These are phyloP conservation scores for Pipa parva DNA, from an alignment of 2,113 vertebrate genomes.

Conservation along the genomic window DNA sequence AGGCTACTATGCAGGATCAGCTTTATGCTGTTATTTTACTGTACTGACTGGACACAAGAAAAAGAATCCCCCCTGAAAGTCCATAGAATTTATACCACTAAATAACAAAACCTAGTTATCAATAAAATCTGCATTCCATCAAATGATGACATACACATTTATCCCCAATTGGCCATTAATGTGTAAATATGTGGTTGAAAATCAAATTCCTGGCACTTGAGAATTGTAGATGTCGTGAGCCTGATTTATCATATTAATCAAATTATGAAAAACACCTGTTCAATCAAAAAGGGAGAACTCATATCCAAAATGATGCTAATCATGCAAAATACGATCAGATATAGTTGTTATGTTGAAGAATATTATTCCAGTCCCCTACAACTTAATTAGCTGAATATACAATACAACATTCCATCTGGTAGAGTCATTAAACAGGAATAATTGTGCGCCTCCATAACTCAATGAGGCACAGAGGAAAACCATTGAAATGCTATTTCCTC, in stretches of 20 bases:
- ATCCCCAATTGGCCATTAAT: not conserved
- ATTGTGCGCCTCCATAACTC: slow-evolving; percentile 82
- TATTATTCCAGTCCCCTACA: slow-evolving; percentile 64
- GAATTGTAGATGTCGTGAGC: not conserved
- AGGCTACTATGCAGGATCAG: too few relatives aligned
- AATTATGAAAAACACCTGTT: slow-evolving; percentile 24
- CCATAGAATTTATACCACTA: not conserved
- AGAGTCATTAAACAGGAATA: slow-evolving; percentile 81
- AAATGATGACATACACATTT: not conserved
- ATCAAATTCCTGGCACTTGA: not conserved
- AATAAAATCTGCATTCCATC: not conserved
- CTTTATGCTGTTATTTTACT: too few relatives aligned
- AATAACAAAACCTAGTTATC: not conserved
- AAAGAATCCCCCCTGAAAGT: not conserved
- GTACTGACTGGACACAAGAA: too few relatives aligned
- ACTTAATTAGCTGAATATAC: slow-evolving; percentile 75
- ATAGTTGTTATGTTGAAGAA: slow-evolving; percentile 51
- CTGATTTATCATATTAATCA: slow-evolving; percentile 19
- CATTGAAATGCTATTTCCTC: slow-evolving; percentile 87
- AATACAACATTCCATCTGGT: slow-evolving; percentile 74
- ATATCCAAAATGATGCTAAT: slow-evolving; percentile 47
- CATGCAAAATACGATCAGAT: slow-evolving; percentile 57
- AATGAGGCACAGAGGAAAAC: slow-evolving; percentile 81
- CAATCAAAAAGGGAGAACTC: slow-evolving; percentile 26
- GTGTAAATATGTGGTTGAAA: not conserved